Conservation (phyloP, 2,888 invertebrate genomes). For the Sarcophaga rosellei region DNA sequence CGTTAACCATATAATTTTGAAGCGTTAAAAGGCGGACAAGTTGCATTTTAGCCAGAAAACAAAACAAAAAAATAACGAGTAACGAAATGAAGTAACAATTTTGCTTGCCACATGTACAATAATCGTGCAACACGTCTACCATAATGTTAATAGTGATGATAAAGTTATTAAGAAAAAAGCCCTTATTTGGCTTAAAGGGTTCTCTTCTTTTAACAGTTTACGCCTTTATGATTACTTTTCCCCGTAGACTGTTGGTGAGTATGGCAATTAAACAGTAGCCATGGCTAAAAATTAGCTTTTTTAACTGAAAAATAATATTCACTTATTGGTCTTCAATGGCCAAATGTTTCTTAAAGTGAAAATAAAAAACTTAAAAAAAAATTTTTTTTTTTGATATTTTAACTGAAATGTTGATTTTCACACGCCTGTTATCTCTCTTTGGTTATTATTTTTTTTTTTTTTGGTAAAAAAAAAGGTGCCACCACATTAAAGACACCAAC, state of each 20-base stretch:
- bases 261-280: slow-evolving; percentile 63
- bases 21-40: slow-evolving; percentile 78
- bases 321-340: background rate
- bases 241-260: slow-evolving; percentile 12
- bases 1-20: slow-evolving; percentile 72
- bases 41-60: slow-evolving; percentile 52
- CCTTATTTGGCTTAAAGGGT: slow-evolving; percentile 62
- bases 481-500: slow-evolving; percentile 37
- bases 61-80: background rate
- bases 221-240: slow-evolving; percentile 51
- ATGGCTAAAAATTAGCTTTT: slow-evolving; percentile 52
- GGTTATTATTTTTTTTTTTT: background rate
- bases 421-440: slow-evolving; percentile 57
- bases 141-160: slow-evolving; percentile 14
- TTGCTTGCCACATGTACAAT: background rate
- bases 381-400: background rate
- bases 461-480: slow-evolving; percentile 46
- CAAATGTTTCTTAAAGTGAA: background rate
- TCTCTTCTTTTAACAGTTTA: slow-evolving; percentile 52
- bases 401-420: slow-evolving; percentile 55
- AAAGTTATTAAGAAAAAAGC: slow-evolving; percentile 63
- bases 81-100: background rate
- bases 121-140: background rate
- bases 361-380: background rate
- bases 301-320: slow-evolving; percentile 34